Evolutionary conservation across 2,113 vertebrate genomes (phyloP), one percentile per base, ranked within the genome.

Genomic region (Corythornis madagascariensis): DNA sequence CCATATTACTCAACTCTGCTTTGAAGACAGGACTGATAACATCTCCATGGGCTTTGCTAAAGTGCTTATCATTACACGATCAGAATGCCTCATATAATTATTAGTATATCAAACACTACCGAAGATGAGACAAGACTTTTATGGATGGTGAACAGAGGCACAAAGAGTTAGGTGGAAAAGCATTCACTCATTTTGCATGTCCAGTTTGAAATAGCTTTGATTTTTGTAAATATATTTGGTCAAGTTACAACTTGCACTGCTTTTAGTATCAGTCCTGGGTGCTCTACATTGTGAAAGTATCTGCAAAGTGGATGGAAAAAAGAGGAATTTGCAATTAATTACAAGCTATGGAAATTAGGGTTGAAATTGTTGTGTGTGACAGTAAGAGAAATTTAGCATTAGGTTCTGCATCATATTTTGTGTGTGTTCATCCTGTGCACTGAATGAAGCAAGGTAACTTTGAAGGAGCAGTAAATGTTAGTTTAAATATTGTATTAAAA

Each of bases 1-100:
- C 31, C 16, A 15, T 9, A 3, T 65, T 76, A 63, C 65, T 88
- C 14, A 29, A 8, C 29, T 90, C 63, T 70, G 38, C 86, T 89
- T 94, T 85, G 92, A 94, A 91, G 84, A 56, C 43, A 66, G 76
- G 64, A 61, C 38, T 25, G 79, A 40, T 90, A 88, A 77, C 28
- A 53, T 91, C 72, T 67, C 10, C 73, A 21, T 86, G 67, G 53
- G 47, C 38, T 89, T 88, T 88, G 56, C 22, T 59, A 3, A 71
- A 71, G 43, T 47, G 22, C 64, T 76, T 82, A 74, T 87, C 47
- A 2, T 67, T 86, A 35, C 3, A 7, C 50, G 79, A 80, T 92
- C 78, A 67, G 77, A 76, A 70, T 86, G 56, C 48, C n/a, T 83
- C 14, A 40, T 42, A 38, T 63, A 53, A 28, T 78, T 64, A 50